A percentile compares a stretch with the other conserved stretches of the same genome.
phyloP scores from a whole-genome alignment of 1,140 invertebrate genomes.

The Oscheius sp. region DNA sequence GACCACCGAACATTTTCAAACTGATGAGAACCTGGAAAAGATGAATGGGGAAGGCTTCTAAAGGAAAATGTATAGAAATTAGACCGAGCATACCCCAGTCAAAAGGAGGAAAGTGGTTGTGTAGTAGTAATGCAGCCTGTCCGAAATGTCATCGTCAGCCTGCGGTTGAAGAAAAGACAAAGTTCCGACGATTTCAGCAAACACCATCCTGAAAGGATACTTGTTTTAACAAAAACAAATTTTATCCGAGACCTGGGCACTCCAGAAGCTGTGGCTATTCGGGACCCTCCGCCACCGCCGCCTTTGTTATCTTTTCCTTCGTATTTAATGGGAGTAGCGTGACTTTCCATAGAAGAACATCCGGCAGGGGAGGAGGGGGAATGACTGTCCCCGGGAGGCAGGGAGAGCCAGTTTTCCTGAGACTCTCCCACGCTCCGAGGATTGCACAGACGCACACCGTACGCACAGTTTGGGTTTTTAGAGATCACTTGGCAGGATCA shows the following conservation, averaged over 20 bases:
- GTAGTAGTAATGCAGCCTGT: slow-evolving; percentile 56
- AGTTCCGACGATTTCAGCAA: slow-evolving; percentile 59
- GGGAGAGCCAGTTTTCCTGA: neutral
- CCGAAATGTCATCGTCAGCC: slow-evolving; percentile 58
- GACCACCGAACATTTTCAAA: slow-evolving; percentile 60
- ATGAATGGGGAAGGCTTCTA: neutral
- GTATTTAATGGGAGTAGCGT: slow-evolving; percentile 3
- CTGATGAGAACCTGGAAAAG: slow-evolving; percentile 52
- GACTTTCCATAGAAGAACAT: slow-evolving; percentile 6
- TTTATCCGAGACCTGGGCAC: neutral
- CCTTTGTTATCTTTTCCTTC: slow-evolving; percentile 1
- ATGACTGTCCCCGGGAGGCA: neutral
- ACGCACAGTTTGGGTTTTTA: neutral
- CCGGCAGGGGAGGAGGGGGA: neutral
- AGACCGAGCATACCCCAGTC: slow-evolving; percentile 49
- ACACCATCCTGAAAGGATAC: slow-evolving; percentile 51
- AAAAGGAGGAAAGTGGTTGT: slow-evolving; percentile 57
- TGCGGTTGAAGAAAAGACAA: slow-evolving; percentile 56
- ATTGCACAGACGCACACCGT: neutral
- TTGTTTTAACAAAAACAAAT: slow-evolving; percentile 4
- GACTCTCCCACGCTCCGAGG: neutral
- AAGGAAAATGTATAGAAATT: neutral
- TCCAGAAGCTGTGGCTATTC: neutral
- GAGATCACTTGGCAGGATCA: neutral
- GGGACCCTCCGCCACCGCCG: neutral